Evolutionary conservation across 2,888 invertebrate species (phyloP), one percentile per base, ranked within the genome.

Genomic region (Meghimatium bilineatum): DNA sequence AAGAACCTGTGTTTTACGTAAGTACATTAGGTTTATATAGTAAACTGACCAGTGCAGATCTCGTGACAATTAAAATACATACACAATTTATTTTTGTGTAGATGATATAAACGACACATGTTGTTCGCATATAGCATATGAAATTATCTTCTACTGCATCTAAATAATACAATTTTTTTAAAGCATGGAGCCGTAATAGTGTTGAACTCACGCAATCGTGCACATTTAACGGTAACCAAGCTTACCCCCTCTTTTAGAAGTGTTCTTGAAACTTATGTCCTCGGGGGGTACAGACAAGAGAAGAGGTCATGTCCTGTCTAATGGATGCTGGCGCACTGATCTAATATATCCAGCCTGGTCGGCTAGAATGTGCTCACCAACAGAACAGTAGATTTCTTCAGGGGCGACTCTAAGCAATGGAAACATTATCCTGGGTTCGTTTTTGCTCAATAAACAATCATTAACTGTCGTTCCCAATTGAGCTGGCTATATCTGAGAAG

Each of bases 381-480:
- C 32, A 29, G 29, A 32, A 34, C 17, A 32, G 67, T 32, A 34
- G 32, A 67, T 67, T 29, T 67, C 67, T 67, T 34, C 67, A 32
- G 67, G 67, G 67, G 67, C 29, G 12, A 29, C 67, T 34, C 14
- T 34, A 67, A 67, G 67, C 67, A 32, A 32, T 67, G 34, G 67
- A 67, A 67, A 32, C 32, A 32, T 67, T 32, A 67, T 67, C 67
- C 67, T 17, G 32, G 17, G 34, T 34, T 12, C 8, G 29, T 32
- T 67, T 67, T 67, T 32, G 67, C 29, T 67, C 67, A 67, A 67
- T 67, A 67, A 67, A 67, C 34, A 67, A 32, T 12, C 32, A n/a
- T 34, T 32, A 67, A 32, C 67, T 67, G 67, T 32, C 67, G 29
- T 34, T 32, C 2, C 34, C 67, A 67, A 34, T 67, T 67, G 17